phyloP scores from a whole-genome alignment of 2,797 vertebrate genomes.

The Microctenopoma stevenorrisi region DNA sequence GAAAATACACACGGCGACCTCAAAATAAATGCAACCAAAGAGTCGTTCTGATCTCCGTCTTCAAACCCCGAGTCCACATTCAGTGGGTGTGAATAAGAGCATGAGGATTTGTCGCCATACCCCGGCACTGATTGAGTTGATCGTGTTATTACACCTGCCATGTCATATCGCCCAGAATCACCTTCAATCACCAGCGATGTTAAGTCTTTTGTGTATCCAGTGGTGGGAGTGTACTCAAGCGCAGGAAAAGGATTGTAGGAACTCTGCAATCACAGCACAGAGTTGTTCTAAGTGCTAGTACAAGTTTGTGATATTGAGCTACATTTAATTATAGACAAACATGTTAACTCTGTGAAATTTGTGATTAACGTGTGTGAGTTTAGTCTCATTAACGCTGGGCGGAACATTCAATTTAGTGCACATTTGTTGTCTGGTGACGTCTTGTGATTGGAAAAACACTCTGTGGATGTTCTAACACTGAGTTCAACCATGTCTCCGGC shows the following conservation, averaged over 20 bases:
- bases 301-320: not conserved
- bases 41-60: conserved; percentile 28
- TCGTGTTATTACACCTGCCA: conserved; percentile 66
- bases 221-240: not conserved
- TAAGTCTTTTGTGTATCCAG: conserved; percentile 3
- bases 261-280: not conserved
- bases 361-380: no score
- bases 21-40: conserved; percentile 30
- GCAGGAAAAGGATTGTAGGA: not conserved
- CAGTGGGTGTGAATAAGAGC: conserved; percentile 25
- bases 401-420: no score
- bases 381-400: no score
- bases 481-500: not conserved
- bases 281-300: not conserved
- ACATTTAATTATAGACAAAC: not conserved
- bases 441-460: no score
- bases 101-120: conserved; percentile 22
- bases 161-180: conserved; percentile 53
- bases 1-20: conserved; percentile 47
- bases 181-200: conserved; percentile 11
- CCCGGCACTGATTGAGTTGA: conserved; percentile 41
- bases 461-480: not conserved
- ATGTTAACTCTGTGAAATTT: no score
- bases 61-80: conserved; percentile 34
- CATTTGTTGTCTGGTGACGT: no score